phyloP scores from a whole-genome alignment of 2,888 invertebrate species.

The Lycaena phlaeas region DNA sequence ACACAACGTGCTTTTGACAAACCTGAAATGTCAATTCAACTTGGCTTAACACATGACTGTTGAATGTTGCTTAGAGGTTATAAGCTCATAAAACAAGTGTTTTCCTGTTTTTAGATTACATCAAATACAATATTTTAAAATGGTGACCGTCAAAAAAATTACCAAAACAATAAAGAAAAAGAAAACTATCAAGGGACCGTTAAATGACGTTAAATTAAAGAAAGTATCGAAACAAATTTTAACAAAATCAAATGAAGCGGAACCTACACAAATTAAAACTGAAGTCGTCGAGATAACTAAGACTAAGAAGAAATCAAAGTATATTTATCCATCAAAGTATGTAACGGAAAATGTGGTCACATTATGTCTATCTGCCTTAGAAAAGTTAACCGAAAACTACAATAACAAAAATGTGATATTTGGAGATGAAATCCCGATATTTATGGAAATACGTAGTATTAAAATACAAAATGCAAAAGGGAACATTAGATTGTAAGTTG shows the following conservation, averaged over 20 bases:
- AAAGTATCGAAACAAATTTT: constrained; percentile 2
- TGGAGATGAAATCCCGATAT: constrained; percentile 70
- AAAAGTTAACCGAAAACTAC: constrained; percentile 34
- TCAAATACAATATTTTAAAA: constrained; percentile 1
- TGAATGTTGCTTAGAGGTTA: background rate
- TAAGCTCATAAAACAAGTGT: background rate
- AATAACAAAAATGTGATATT: constrained; percentile 65
- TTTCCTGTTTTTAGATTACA: background rate
- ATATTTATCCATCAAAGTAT: constrained; percentile 44
- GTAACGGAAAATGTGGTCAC: constrained; percentile 38
- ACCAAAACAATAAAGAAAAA: constrained; percentile 4
- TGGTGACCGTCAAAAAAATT: constrained; percentile 6
- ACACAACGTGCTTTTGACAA: constrained; percentile 2
- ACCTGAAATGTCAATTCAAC: background rate
- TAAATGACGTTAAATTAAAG: background rate
- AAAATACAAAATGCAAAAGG: constrained; percentile 77
- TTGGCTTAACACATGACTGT: background rate
- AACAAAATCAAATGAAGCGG: background rate
- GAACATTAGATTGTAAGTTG: constrained; percentile 76
- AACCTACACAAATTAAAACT: constrained; percentile 1
- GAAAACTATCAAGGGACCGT: background rate
- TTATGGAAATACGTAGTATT: constrained; percentile 74
- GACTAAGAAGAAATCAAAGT: constrained; percentile 33
- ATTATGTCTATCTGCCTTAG: constrained; percentile 41
- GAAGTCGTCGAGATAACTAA: constrained; percentile 4